phyloP scores from a whole-genome alignment of 1,140 invertebrate species.

The Antheraea mylitta region DNA sequence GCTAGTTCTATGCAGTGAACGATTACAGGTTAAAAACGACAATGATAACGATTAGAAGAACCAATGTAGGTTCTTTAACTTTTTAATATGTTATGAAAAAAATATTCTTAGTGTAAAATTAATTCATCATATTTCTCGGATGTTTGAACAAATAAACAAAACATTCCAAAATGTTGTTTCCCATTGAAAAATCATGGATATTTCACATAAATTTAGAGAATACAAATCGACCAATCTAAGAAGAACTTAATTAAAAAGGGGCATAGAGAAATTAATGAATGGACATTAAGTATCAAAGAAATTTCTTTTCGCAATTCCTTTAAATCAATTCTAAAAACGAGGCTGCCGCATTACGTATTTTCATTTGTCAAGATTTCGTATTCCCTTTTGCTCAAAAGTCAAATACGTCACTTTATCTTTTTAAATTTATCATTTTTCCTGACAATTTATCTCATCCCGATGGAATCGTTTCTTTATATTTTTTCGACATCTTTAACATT shows the following conservation, averaged over 20 bases:
- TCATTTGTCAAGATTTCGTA: background rate
- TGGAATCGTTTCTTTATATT: background rate
- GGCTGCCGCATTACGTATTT: background rate
- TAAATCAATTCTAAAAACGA: background rate
- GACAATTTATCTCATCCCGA: background rate
- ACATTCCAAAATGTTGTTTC: too few species aligned
- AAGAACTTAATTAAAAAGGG: background rate
- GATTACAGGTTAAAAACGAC: too few species aligned
- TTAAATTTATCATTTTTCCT: slow-evolving; percentile 12
- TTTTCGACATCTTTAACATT: background rate
- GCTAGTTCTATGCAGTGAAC: too few species aligned
- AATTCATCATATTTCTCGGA: too few species aligned
- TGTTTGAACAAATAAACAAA: too few species aligned
- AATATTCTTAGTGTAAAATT: too few species aligned
- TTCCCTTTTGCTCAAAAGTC: slow-evolving; percentile 4
- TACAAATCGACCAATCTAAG: background rate
- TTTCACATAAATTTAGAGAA: background rate
- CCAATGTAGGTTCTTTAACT: too few species aligned
- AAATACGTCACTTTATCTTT: background rate
- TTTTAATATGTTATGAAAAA: too few species aligned
- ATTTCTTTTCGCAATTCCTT: background rate
- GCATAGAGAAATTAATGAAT: background rate
- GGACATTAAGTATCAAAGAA: background rate
- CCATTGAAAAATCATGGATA: too few species aligned
- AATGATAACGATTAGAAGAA: too few species aligned